A percentile compares a stretch with the other conserved stretches of the same genome.
phyloP scores from a whole-genome alignment of 2,797 vertebrate genomes.

The Crenuchus spilurus region DNA sequence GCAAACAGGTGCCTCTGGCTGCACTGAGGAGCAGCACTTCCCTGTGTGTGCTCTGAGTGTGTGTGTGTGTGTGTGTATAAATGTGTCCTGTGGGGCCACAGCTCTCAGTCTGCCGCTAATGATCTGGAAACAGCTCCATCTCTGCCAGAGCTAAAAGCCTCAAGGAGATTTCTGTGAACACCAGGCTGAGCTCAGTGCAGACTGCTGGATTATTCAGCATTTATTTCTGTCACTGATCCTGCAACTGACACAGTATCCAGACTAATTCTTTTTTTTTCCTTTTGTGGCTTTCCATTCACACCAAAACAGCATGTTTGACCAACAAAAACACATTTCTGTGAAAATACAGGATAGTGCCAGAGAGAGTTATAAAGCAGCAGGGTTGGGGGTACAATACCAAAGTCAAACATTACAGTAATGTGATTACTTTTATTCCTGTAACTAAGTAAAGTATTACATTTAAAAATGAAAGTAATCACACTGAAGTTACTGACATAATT shows the following conservation, averaged over 20 bases:
- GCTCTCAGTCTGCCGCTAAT: slow-evolving; percentile 42
- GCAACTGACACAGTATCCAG: neutral
- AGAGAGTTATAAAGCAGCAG: too few species aligned
- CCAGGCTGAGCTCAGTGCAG: slow-evolving; percentile 7
- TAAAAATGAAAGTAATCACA: too few species aligned
- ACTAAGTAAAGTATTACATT: too few species aligned
- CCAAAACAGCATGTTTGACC: too few species aligned
- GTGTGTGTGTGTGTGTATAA: slow-evolving; percentile 33
- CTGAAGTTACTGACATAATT: too few species aligned
- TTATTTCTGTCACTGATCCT: slow-evolving; percentile 14
- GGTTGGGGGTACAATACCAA: too few species aligned
- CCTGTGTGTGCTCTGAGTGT: slow-evolving; percentile 32
- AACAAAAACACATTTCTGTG: too few species aligned
- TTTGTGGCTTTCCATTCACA: neutral
- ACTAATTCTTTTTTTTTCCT: neutral
- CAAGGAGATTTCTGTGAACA: slow-evolving; percentile 28
- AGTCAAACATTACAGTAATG: too few species aligned
- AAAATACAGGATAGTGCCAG: too few species aligned
- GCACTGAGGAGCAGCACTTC: slow-evolving; percentile 20
- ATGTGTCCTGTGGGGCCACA: neutral
- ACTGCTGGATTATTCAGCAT: neutral
- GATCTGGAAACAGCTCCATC: slow-evolving; percentile 49
- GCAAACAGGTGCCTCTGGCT: slow-evolving; percentile 47
- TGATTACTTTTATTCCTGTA: too few species aligned
- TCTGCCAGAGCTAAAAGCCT: slow-evolving; percentile 38